phyloP scores from a whole-genome alignment of 2,113 vertebrate genomes.

The rabbit (Oryctolagus cuniculus) region mOryCun1.1 NC_091435.1:135587501-135588000 shows the following conservation, averaged over 20 bases:
- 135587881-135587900: background rate
- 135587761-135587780: background rate
- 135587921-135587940: too few species aligned
- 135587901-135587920: background rate
- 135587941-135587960: too few species aligned
- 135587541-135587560: slow-evolving; percentile 13
- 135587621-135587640: slow-evolving; percentile 34
- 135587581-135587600: background rate
- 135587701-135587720: background rate
- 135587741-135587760: background rate
- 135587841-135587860: background rate
- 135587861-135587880: background rate
- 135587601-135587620: background rate
- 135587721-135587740: background rate
- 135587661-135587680: background rate
- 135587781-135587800: background rate
- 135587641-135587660: background rate
- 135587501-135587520: background rate
- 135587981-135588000: too few species aligned
- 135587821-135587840: background rate
- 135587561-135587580: slow-evolving; percentile 2
- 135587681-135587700: background rate
- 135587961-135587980: too few species aligned
- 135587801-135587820: slow-evolving; percentile 9
- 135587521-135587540: background rate